A percentile compares a stretch with the other conserved stretches of the same genome.
phyloP scores from a whole-genome alignment of 2,113 vertebrate genomes.

The Strix uralensis region DNA sequence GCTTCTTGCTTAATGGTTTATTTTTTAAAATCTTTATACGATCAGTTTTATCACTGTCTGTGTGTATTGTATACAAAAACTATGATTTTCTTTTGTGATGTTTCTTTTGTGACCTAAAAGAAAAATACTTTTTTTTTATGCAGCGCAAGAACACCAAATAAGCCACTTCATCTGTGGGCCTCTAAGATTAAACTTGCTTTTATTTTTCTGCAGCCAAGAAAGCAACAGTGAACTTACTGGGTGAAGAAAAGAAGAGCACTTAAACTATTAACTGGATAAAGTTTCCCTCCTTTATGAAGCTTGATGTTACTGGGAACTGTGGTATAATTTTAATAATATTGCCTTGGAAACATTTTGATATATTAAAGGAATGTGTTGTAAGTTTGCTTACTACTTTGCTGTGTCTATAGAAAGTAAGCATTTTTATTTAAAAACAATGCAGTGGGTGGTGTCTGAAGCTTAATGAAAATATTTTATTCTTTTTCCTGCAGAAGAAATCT shows the following conservation, averaged over 20 bases:
- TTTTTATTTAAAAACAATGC: slow-evolving; percentile 73
- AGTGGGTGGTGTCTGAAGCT: slow-evolving; percentile 60
- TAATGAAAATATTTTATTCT: slow-evolving; percentile 50
- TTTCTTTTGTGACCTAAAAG: neutral
- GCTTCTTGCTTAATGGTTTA: neutral
- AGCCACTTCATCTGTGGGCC: neutral
- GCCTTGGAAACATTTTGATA: slow-evolving; percentile 75
- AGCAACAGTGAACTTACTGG: slow-evolving; percentile 90
- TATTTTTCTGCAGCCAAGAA: slow-evolving; percentile 83
- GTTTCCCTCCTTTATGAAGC: slow-evolving; percentile 36
- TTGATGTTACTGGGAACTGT: slow-evolving; percentile 61
- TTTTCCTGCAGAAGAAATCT: slow-evolving; percentile 43
- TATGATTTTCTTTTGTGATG: neutral
- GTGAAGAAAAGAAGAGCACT: slow-evolving; percentile 94
- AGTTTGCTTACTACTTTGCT: slow-evolving; percentile 58
- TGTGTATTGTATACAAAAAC: neutral
- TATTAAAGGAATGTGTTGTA: slow-evolving; percentile 69
- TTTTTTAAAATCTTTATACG: neutral
- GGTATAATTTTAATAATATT: slow-evolving; percentile 65
- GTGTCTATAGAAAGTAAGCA: slow-evolving; percentile 54
- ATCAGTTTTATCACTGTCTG: neutral
- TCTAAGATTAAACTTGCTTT: neutral
- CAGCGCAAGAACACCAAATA: neutral
- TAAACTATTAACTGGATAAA: slow-evolving; percentile 60
- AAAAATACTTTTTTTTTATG: neutral